A percentile compares a stretch with the other conserved stretches of the same genome.
These are phyloP conservation scores for Agrochola circellaris DNA, from an alignment of 2,888 invertebrate species.

Conservation along the genomic window DNA sequence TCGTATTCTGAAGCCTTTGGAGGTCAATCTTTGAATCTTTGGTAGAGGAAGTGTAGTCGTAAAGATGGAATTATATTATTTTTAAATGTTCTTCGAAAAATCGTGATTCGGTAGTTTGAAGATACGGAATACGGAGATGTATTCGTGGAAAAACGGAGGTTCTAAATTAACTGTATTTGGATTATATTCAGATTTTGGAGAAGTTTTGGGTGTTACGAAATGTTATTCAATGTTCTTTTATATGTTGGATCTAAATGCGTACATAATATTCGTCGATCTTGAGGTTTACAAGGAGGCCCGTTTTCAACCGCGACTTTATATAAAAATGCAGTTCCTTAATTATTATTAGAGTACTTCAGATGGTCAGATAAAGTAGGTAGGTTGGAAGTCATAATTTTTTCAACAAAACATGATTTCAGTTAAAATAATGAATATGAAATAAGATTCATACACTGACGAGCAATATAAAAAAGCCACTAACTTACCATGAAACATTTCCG, in stretches of 20 bases:
- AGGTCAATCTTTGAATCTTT: slow-evolving; percentile 59
- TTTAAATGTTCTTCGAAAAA: slow-evolving; percentile 58
- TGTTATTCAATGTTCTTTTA: neutral
- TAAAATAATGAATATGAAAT: neutral
- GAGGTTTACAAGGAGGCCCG: neutral
- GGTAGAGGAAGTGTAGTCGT: slow-evolving; percentile 38
- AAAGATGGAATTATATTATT: slow-evolving; percentile 56
- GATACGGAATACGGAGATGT: slow-evolving; percentile 44
- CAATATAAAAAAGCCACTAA: too few relatives aligned
- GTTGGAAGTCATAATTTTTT: neutral
- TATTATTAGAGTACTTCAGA: neutral
- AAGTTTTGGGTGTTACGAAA: slow-evolving; percentile 1
- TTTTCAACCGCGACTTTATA: neutral
- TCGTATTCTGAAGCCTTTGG: slow-evolving; percentile 34
- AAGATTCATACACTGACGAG: neutral
- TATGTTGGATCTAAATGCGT: neutral
- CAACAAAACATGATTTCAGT: neutral
- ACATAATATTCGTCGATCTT: neutral
- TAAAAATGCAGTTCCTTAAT: neutral
- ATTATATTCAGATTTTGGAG: neutral
- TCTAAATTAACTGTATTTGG: slow-evolving; percentile 47
- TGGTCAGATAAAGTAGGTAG: neutral
- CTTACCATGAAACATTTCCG: too few relatives aligned
- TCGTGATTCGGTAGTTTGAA: slow-evolving; percentile 43
- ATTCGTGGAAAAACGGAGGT: slow-evolving; percentile 50